Evolutionary conservation across 2,888 invertebrate genomes (phyloP).

Genomic region (Hydroisotoma schaefferi): DNA sequence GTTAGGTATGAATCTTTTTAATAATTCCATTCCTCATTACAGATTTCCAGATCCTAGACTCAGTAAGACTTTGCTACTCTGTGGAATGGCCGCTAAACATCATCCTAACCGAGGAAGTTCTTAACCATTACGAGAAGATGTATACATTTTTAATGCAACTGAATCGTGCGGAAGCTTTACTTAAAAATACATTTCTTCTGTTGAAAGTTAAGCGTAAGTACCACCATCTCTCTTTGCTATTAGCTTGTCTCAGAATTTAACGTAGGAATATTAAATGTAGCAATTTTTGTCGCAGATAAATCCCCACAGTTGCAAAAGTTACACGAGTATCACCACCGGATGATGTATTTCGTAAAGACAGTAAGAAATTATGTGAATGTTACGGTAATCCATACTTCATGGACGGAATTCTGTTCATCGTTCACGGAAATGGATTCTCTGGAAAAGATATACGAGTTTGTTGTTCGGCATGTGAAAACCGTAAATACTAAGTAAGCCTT

Average conservation of each 20-base stretch:
- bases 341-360: conserved; percentile 72
- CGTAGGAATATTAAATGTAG: conserved; percentile 3
- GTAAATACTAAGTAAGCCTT: conserved; percentile 64
- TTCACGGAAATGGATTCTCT: conserved; percentile 63
- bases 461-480: conserved; percentile 70
- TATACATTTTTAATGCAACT: conserved; percentile 73
- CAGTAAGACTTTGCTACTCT: conserved; percentile 66
- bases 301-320: conserved; percentile 68
- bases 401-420: conserved; percentile 69
- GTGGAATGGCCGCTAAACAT: conserved; percentile 76
- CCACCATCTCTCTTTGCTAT: no score
- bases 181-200: conserved; percentile 64
- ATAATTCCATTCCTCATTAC: not conserved
- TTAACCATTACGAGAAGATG: conserved; percentile 68
- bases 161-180: conserved; percentile 69
- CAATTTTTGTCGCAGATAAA: conserved; percentile 20
- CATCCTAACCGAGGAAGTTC: conserved; percentile 66
- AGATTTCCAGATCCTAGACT: conserved; percentile 57
- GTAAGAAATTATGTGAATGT: conserved; percentile 73
- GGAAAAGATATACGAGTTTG: conserved; percentile 69
- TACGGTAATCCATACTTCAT: conserved; percentile 69
- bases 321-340: conserved; percentile 68
- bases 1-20: not conserved
- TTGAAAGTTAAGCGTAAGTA: conserved; percentile 43
- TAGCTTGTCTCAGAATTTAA: not conserved